These are phyloP conservation scores for Apistogramma diplotaenia DNA, from an alignment of 2,113 vertebrate species.

Conservation along the genomic window DNA sequence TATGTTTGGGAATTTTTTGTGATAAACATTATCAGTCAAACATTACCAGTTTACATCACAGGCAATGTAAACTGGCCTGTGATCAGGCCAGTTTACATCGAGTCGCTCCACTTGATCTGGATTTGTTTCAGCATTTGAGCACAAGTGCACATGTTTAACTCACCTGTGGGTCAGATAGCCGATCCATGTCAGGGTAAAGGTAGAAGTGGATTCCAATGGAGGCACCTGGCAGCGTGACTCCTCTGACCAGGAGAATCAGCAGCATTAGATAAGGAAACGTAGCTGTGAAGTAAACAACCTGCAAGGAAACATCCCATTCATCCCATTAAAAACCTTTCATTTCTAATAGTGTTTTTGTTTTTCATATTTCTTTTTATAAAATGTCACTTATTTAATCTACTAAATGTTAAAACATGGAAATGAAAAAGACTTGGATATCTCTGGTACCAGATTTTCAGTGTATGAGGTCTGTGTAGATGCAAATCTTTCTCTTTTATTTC, in stretches of 20 bases:
- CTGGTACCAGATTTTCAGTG: neutral
- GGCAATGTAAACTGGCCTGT: too few species aligned
- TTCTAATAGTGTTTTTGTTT: neutral
- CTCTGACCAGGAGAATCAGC: constrained; percentile 86
- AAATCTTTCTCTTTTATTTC: neutral
- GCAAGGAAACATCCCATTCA: neutral
- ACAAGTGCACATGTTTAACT: neutral
- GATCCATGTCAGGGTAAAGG: constrained; percentile 87
- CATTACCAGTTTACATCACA: neutral
- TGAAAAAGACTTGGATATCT: neutral
- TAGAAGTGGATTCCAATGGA: constrained; percentile 88
- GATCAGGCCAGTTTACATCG: neutral
- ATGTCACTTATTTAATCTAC: neutral
- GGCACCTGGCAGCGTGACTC: constrained; percentile 89
- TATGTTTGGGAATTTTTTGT: neutral
- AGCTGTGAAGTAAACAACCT: constrained; percentile 98
- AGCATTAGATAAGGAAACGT: constrained; percentile 96
- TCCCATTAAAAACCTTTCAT: neutral
- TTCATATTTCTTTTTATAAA: neutral
- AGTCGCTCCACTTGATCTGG: neutral
- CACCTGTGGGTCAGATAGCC: constrained; percentile 91
- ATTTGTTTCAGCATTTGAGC: neutral
- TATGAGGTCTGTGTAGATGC: neutral
- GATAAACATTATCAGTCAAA: neutral
- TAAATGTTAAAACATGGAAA: neutral